A percentile compares a stretch with the other conserved stretches of the same genome.
Conservation (phyloP, 2,888 invertebrate genomes). For the Xestia rhomboidea region DNA sequence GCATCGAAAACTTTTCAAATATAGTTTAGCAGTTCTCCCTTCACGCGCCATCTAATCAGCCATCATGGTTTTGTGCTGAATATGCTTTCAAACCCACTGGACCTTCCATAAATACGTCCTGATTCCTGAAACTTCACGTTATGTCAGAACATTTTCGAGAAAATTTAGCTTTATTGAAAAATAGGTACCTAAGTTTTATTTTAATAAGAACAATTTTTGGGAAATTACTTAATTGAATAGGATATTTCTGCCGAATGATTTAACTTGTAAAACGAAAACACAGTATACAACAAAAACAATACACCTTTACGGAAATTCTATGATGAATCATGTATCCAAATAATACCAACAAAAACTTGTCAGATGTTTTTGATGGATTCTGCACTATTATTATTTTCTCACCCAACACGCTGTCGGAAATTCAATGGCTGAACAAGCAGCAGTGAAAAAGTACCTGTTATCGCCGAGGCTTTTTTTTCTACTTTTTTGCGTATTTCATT, state of each 20-base stretch:
- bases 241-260: neutral
- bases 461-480: neutral
- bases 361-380: neutral
- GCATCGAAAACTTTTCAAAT: neutral
- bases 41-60: neutral
- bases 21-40: neutral
- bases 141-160: too few species aligned
- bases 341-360: neutral
- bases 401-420: neutral
- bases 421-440: neutral
- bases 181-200: too few species aligned
- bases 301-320: neutral
- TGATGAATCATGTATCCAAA: neutral
- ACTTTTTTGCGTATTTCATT: neutral
- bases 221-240: neutral
- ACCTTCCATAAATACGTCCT: neutral
- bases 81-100: neutral
- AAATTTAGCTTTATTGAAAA: too few species aligned
- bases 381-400: neutral
- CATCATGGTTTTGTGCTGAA: neutral
- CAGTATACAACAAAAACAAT: neutral
- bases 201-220: neutral
- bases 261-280: neutral
- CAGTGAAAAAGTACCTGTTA: neutral
- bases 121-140: too few species aligned